These are phyloP conservation scores for Muscicapa adusta DNA, from an alignment of 2,113 vertebrate species.

Conservation along the genomic window DNA sequence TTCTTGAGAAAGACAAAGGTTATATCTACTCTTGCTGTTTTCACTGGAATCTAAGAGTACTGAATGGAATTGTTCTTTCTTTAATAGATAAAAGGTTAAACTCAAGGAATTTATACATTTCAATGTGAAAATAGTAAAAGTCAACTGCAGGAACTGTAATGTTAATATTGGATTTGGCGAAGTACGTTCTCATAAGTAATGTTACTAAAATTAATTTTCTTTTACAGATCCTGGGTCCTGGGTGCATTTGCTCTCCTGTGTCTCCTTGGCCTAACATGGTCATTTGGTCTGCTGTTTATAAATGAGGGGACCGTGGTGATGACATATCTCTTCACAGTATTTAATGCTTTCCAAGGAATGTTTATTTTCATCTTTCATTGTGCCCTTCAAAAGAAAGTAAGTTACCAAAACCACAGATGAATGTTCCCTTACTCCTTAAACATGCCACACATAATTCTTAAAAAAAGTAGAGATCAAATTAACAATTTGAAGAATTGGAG, in stretches of 20 bases:
- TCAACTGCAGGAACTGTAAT: slow-evolving; percentile 68
- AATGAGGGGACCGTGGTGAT: slow-evolving; percentile 93
- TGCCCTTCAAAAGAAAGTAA: slow-evolving; percentile 97
- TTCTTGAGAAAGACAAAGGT: slow-evolving; percentile 71
- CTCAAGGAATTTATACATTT: slow-evolving; percentile 73
- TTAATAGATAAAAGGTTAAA: slow-evolving; percentile 74
- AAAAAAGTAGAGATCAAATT: not conserved
- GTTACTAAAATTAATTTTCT: slow-evolving; percentile 69
- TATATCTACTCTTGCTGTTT: slow-evolving; percentile 71
- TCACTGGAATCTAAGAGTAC: slow-evolving; percentile 69
- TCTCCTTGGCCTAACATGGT: slow-evolving; percentile 96
- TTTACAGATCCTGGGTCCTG: slow-evolving; percentile 94
- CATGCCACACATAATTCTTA: not conserved
- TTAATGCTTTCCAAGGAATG: slow-evolving; percentile 98
- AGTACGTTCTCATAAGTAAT: not conserved
- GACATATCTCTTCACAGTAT: slow-evolving; percentile 98
- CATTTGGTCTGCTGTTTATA: slow-evolving; percentile 95
- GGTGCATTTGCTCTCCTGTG: slow-evolving; percentile 94
- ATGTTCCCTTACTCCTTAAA: not conserved
- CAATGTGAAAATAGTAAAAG: slow-evolving; percentile 74
- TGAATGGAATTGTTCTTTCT: slow-evolving; percentile 73
- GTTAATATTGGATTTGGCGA: slow-evolving; percentile 58
- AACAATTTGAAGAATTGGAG: not conserved
- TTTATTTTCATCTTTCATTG: slow-evolving; percentile 99
- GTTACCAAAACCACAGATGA: slow-evolving; percentile 13